These are phyloP conservation scores for Bombus impatiens DNA, from an alignment of 1,140 invertebrate species.

Conservation along the genomic window DNA sequence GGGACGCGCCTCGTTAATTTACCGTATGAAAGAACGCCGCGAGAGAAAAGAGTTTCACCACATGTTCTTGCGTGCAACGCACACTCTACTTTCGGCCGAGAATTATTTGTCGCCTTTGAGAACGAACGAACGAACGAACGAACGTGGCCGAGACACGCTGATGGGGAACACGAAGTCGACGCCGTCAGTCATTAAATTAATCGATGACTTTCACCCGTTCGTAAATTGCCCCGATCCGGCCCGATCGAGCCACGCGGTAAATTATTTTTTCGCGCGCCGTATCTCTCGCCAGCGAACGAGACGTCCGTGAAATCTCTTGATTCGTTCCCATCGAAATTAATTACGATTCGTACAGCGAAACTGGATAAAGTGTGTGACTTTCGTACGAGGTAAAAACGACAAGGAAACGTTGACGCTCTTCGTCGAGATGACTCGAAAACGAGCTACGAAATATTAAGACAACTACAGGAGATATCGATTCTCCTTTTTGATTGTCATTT, in stretches of 20 bases:
- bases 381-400: not conserved
- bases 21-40: not conserved
- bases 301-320: conserved; percentile 30
- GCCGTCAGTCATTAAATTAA: conserved; percentile 27
- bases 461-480: not conserved
- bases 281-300: not conserved
- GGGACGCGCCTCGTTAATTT: not conserved
- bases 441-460: not conserved
- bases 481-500: not conserved
- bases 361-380: not conserved
- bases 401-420: not conserved
- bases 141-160: too few species aligned
- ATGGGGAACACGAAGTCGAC: not conserved
- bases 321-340: conserved; percentile 42
- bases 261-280: conserved; percentile 13
- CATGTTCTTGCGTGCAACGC: not conserved
- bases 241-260: not conserved
- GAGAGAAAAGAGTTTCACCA: not conserved
- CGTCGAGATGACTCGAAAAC: not conserved
- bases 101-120: conserved; percentile 11
- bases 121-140: not conserved
- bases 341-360: not conserved
- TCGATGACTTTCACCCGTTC: conserved; percentile 40
- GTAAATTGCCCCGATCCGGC: conserved; percentile 23
- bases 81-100: not conserved